Conservation (phyloP, 2,113 vertebrate genomes). For the Prinia subflava region DNA sequence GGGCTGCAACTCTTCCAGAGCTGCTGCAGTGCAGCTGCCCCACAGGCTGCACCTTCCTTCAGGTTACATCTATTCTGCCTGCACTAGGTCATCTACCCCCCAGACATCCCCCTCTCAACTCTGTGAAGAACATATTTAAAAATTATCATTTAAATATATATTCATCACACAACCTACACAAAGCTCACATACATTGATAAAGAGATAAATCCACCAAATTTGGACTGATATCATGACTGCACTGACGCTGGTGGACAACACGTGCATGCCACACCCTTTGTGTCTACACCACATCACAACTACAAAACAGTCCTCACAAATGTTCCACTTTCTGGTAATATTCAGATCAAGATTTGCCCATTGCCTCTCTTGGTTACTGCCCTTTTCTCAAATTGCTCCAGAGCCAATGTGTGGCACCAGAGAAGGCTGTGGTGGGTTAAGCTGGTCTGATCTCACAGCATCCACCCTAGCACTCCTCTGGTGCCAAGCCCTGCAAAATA, state of each 20-base stretch:
- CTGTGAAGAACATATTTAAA: neutral
- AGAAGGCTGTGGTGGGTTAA: neutral
- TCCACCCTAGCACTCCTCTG: neutral
- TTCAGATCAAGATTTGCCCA: neutral
- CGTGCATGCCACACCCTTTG: rapidly evolving
- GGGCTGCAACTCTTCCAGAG: neutral
- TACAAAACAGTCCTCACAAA: neutral
- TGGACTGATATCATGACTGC: neutral
- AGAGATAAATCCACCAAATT: neutral
- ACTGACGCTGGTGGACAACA: rapidly evolving
- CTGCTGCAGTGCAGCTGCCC: rapidly evolving
- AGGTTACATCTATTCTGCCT: neutral
- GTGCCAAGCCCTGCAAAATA: neutral
- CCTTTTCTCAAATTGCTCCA: neutral
- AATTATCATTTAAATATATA: neutral
- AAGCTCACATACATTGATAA: neutral
- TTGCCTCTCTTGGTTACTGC: neutral
- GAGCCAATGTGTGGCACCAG: rapidly evolving
- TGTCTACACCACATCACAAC: neutral
- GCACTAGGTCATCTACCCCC: rapidly evolving
- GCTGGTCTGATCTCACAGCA: neutral
- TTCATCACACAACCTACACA: neutral
- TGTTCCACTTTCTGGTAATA: neutral
- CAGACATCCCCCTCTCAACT: neutral
- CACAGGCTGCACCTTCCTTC: neutral